Base-by-base conservation (phyloP, 2,888 invertebrate species). In the Agrilus cyanescens region DNA sequence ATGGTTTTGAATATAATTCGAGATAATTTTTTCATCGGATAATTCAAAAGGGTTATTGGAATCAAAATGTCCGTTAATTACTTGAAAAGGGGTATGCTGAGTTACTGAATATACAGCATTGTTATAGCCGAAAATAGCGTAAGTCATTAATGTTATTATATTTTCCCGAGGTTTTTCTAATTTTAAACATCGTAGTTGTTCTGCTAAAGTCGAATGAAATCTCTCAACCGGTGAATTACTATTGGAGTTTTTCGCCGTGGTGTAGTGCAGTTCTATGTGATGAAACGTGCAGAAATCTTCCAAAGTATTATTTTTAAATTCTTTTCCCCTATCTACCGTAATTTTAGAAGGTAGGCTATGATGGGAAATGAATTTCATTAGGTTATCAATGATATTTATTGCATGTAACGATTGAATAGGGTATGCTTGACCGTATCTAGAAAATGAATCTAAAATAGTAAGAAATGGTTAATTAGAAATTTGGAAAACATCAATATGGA, bases 381-480 rank as follows among this genome's bases (percentile, higher is more conserved):
- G 13, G 8, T 43, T 46, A 15, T 48, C 33, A 8, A 48, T 8
- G 16, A 46, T 35, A 30, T 43, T 41, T 12, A 48, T 38, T n/a
- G 34, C 25, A 3, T 18, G 13, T 18, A 40, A 14, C 2, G 48
- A 37, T 14, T 38, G 16, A 15, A 46, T 36, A n/a, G 20, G 33
- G 30, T 47, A 48, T 29, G 46, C 48, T 41, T 48, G 46, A 6
- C 40, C 46, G 29, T 46, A 47, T 40, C 32, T 37, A 12, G 41
- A 46, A 18, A 18, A 18, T 4, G 18, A 18, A 18, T 18, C 18
- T 18, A 18, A 18, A 18, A 18, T 18, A 4, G 18, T 18, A 5
- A 18, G 18, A 5, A 18, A 18, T 5, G 18, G 18, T 4, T 18
- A 5, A 18, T 18, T 18, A 2, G 38, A 38, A n/a, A 45, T 35